These are phyloP conservation scores for Astreopora myriophthalma DNA, from an alignment of 64 coral and sea anemone species.

Conservation along the genomic window DNA sequence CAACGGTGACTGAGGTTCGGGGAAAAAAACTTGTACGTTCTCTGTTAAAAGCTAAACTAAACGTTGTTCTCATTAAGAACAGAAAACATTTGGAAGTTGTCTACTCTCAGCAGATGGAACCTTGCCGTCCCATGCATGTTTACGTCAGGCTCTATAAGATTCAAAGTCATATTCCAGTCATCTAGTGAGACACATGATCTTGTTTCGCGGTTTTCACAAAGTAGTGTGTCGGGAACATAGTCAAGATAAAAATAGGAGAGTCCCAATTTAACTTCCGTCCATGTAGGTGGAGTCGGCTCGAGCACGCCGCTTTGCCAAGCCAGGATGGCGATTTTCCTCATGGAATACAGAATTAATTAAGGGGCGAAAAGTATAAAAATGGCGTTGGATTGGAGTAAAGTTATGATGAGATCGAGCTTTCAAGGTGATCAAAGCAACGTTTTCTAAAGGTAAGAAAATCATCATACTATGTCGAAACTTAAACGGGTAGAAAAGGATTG, in stretches of 20 bases:
- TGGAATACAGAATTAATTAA: background rate
- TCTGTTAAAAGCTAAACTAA: too few relatives aligned
- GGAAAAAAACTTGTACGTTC: too few relatives aligned
- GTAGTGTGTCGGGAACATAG: background rate
- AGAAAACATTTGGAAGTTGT: too few relatives aligned
- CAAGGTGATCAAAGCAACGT: background rate
- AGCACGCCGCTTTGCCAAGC: background rate
- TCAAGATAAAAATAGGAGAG: background rate
- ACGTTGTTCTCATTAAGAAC: too few relatives aligned
- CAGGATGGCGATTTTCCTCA: background rate
- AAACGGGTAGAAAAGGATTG: too few relatives aligned
- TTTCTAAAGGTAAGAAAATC: background rate
- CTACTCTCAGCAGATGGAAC: too few relatives aligned
- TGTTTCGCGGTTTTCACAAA: background rate
- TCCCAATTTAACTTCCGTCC: background rate
- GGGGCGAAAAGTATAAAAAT: background rate
- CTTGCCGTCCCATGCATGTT: too few relatives aligned
- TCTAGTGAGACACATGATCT: too few relatives aligned
- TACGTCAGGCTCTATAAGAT: too few relatives aligned
- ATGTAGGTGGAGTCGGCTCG: background rate
- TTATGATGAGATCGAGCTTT: background rate
- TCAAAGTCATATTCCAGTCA: too few relatives aligned
- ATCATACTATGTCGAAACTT: background rate
- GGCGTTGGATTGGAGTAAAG: background rate
- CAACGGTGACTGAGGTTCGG: too few relatives aligned